Evolutionary conservation across 1,140 invertebrate genomes (phyloP), one percentile per base, ranked within the genome.

Genomic region (Papilio dardanus): DNA sequence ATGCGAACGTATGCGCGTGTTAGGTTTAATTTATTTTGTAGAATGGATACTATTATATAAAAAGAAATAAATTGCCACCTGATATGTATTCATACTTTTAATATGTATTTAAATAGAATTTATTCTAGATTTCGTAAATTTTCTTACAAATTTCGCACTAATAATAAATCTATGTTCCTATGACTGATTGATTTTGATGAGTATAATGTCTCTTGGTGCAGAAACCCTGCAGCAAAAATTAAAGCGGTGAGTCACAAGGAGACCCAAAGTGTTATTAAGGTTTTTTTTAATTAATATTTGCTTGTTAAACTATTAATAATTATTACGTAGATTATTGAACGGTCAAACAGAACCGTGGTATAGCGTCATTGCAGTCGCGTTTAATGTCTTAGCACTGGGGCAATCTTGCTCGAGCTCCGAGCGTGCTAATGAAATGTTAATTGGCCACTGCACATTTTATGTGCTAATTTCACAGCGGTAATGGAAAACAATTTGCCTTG

Each of bases 351-450:
- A 28, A 10, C 54, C 54, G 3, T 58, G 21, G 54, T 24, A 58
- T 14, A 58, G 21, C 10, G 54, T 58, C 54, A 58, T 58, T 58
- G 54, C 54, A 58, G 54, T 58, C 10, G 7, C 54, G 21, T 58
- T 24, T 58, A 28, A 58, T 58, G 54, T 58, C 54, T 58, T 58
- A 58, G 54, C 28, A 58, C 2, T 24, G 21, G 14, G 54, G 54
- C 21, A 58, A 58, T 58, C 54, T 58, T 58, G 54, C 54, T 58
- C 54, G 21, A 24, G 21, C 54, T 21, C 54, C 54, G 54, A 58
- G 54, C 21, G 54, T 58, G 24, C 54, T 58, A 58, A 58, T 58
- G 54, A 58, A 58, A 58, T 58, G 54, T 58, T 58, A 58, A 58
- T 58, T 58, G 54, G 21, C 54, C 54, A 58, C 54, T 58, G 54